Conservation (phyloP, 2,888 invertebrate species). For the Conus canariensis region DNA sequence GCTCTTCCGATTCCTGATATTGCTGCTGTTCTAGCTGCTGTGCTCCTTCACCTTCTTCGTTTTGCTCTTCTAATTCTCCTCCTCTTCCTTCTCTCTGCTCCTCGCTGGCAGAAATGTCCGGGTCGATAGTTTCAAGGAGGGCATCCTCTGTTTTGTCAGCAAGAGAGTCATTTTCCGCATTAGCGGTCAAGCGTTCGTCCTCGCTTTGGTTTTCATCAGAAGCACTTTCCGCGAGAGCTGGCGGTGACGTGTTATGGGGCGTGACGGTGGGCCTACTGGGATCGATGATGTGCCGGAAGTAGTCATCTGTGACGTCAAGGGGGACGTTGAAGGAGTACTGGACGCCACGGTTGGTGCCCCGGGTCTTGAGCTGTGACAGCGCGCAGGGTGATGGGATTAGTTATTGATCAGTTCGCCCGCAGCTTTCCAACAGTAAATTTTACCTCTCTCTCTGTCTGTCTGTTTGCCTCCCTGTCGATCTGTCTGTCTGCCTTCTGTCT, state of each 20-base stretch:
- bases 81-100: not conserved
- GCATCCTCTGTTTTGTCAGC: not conserved
- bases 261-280: not conserved
- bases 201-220: not conserved
- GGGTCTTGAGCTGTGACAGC: constrained; percentile 47
- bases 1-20: not conserved
- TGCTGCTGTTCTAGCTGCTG: not conserved
- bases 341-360: constrained; percentile 50
- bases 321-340: constrained; percentile 55
- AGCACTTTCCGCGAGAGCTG: not conserved
- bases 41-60: not conserved
- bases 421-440: not conserved
- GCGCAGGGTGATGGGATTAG: not conserved
- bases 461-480: not conserved
- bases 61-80: not conserved
- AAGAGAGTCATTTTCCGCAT: not conserved
- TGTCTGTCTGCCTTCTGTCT: too few relatives aligned
- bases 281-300: constrained; percentile 40
- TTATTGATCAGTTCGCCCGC: not conserved
- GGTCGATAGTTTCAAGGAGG: not conserved
- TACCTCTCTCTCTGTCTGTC: not conserved
- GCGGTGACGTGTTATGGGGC: not conserved
- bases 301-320: constrained; percentile 43
- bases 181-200: not conserved
- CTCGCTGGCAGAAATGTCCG: not conserved